Evolutionary conservation across 1,140 invertebrate species (phyloP).

Genomic region (Apis mellifera): DNA sequence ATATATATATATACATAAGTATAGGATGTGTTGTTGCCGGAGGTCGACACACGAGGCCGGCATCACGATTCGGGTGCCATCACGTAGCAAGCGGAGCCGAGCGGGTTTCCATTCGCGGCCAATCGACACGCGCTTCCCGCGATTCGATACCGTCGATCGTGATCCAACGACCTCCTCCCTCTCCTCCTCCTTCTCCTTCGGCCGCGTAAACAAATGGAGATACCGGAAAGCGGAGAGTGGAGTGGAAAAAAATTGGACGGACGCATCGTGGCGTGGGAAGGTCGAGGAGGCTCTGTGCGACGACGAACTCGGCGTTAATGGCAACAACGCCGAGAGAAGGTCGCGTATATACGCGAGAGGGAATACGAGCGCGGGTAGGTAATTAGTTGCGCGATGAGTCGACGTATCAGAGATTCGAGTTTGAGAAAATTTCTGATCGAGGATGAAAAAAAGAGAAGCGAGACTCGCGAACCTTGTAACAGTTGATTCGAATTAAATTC

Average conservation of each 20-base stretch:
- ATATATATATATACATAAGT: background rate
- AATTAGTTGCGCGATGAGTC: background rate
- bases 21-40: background rate
- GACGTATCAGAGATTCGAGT: background rate
- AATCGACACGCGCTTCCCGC: conserved; percentile 43
- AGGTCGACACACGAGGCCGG: conserved; percentile 14
- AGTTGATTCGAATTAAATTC: no score
- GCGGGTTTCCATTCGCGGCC: conserved; percentile 65
- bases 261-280: background rate
- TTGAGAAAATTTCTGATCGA: background rate
- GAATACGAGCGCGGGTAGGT: background rate
- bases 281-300: background rate
- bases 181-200: no score
- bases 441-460: no score
- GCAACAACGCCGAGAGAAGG: background rate
- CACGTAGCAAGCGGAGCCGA: conserved; percentile 60
- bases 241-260: background rate
- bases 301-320: background rate
- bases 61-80: conserved; percentile 68
- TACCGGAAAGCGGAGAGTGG: background rate
- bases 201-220: conserved; percentile 53
- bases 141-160: conserved; percentile 33
- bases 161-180: background rate
- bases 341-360: background rate
- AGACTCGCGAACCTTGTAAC: no score